Percentiles rank a stretch among this genome's conserved stretches.
Evolutionary conservation across 2,888 invertebrate species (phyloP).

Genomic region (Pilophorus perplexus): DNA sequence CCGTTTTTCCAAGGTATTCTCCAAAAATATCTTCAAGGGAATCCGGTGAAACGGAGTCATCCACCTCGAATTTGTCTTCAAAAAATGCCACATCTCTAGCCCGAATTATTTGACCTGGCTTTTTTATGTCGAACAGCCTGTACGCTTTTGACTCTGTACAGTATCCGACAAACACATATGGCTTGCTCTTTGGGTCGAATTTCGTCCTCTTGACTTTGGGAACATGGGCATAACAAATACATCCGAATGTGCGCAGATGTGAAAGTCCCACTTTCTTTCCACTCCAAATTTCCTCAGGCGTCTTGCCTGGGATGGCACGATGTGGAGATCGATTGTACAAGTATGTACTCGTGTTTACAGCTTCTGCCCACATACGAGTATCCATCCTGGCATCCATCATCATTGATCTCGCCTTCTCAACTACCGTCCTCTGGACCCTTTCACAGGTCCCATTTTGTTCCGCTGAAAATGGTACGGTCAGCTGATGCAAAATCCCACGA

Average conservation of each 20-base stretch:
- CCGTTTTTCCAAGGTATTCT: background rate
- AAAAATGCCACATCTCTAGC: constrained; percentile 18
- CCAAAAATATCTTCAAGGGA: constrained; percentile 4
- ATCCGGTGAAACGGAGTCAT: background rate
- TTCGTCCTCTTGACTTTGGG: constrained; percentile 17
- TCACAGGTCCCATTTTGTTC: constrained; percentile 31
- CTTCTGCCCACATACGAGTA: constrained; percentile 24
- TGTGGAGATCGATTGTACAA: constrained; percentile 18
- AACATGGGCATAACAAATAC: constrained; percentile 8
- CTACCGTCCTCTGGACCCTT: constrained; percentile 17
- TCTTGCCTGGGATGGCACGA: constrained; percentile 7
- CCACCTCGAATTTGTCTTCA: constrained; percentile 9
- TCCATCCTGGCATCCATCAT: background rate
- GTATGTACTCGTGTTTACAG: background rate
- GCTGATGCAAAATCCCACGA: constrained; percentile 26
- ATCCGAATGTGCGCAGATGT: constrained; percentile 24
- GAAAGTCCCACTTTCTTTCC: constrained; percentile 9
- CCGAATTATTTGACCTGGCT: background rate
- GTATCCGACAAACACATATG: constrained; percentile 15
- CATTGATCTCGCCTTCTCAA: constrained; percentile 32
- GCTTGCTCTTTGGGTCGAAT: constrained; percentile 17
- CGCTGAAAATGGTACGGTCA: background rate
- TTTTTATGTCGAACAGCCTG: constrained; percentile 8
- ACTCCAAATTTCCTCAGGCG: constrained; percentile 21
- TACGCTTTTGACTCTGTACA: constrained; percentile 21